Percentiles rank a stretch among this genome's conserved stretches.
Conservation (phyloP, 2,797 vertebrate genomes). For the Nyctibius grandis region DNA sequence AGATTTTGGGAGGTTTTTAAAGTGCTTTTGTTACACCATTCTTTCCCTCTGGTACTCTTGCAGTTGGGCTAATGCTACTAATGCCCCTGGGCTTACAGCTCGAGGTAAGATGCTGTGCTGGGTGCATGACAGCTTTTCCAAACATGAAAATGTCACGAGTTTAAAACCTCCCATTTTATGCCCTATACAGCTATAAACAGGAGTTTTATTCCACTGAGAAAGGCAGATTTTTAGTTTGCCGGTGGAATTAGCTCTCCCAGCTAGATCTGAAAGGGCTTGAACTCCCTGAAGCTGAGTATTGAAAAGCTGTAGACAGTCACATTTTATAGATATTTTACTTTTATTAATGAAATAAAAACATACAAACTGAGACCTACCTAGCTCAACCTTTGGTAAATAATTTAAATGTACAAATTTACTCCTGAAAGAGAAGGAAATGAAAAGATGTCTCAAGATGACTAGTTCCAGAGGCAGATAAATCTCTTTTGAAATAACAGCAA, state of each 20-base stretch:
- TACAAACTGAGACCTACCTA: not conserved
- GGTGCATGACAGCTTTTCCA: not conserved
- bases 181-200: not conserved
- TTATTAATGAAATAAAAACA: not conserved
- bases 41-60: not conserved
- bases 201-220: slow-evolving; percentile 39
- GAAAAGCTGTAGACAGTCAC: not conserved
- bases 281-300: slow-evolving; percentile 28
- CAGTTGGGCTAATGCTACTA: slow-evolving; percentile 28
- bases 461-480: slow-evolving; percentile 1
- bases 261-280: slow-evolving; percentile 37
- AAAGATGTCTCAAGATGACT: not conserved
- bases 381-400: slow-evolving; percentile 32
- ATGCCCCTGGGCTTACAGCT: slow-evolving; percentile 25
- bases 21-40: not conserved
- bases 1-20: not conserved
- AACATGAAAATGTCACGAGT: slow-evolving; percentile 50
- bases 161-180: slow-evolving; percentile 31
- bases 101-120: not conserved
- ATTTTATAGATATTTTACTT: slow-evolving; percentile 26
- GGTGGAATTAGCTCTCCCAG: not conserved
- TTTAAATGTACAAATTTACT: not conserved
- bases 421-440: slow-evolving; percentile 34
- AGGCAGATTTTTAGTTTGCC: slow-evolving; percentile 1
- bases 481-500: not conserved